phyloP scores from a whole-genome alignment of 2,797 vertebrate genomes.

The Pangasius mekongensis region DNA sequence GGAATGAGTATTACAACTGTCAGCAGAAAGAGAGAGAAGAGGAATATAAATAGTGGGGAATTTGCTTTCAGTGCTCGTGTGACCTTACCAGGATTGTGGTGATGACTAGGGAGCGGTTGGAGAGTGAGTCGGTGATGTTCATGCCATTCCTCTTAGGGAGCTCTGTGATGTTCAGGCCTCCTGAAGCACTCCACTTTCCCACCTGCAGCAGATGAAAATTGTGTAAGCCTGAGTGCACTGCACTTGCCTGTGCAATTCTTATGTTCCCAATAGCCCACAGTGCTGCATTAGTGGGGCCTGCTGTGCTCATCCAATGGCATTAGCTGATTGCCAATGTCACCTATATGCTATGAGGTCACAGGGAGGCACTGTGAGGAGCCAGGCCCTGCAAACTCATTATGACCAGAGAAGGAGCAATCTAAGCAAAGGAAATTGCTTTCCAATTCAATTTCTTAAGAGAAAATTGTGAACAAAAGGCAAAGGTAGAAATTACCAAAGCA shows the following conservation, averaged over 20 bases:
- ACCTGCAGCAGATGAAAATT: conserved; percentile 77
- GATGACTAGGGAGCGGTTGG: conserved; percentile 94
- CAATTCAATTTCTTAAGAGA: conserved; percentile 48
- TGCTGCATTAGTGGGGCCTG: conserved; percentile 64
- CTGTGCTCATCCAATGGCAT: conserved; percentile 66
- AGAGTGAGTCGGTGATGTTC: conserved; percentile 95
- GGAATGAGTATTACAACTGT: not conserved
- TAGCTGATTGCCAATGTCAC: conserved; percentile 72
- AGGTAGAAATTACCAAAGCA: conserved; percentile 33
- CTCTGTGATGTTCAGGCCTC: conserved; percentile 96
- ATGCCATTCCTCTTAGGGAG: conserved; percentile 89
- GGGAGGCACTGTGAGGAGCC: conserved; percentile 49
- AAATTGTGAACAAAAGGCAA: conserved; percentile 46
- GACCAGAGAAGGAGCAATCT: conserved; percentile 47
- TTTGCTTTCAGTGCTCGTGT: conserved; percentile 19
- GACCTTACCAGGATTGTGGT: conserved; percentile 93
- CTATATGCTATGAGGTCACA: conserved; percentile 56
- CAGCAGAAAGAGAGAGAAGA: not conserved
- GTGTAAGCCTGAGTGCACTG: conserved; percentile 50
- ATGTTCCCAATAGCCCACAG: conserved; percentile 52
- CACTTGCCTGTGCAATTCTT: conserved; percentile 61
- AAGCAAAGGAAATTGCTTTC: conserved; percentile 53
- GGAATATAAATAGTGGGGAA: not conserved
- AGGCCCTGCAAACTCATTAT: conserved; percentile 44
- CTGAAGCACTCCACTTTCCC: conserved; percentile 90